Percentiles rank a stretch among this genome's conserved stretches.
Evolutionary conservation across 2,113 vertebrate genomes (phyloP).

Genomic region (Choloepus hoffmanni): DNA sequence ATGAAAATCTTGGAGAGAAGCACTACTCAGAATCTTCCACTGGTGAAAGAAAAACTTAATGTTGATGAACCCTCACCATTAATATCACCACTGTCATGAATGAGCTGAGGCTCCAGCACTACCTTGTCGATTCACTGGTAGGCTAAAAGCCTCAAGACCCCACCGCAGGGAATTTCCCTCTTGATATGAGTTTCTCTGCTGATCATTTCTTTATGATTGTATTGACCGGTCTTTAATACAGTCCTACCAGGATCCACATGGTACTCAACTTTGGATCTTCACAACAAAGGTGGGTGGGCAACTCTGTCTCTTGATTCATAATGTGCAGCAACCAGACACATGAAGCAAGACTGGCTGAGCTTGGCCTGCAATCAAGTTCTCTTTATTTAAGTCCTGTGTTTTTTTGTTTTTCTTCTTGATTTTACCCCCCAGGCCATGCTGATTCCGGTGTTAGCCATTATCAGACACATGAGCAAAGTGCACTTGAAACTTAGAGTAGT

Average conservation of each 20-base stretch:
- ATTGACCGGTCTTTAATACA: not conserved
- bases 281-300: not conserved
- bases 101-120: not conserved
- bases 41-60: not conserved
- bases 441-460: not conserved
- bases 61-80: not conserved
- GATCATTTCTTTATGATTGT: not conserved
- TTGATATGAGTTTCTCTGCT: not conserved
- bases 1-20: not conserved
- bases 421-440: not conserved
- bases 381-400: not conserved
- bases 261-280: slow-evolving; percentile 5
- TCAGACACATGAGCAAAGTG: not conserved
- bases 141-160: not conserved
- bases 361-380: not conserved
- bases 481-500: slow-evolving; percentile 1
- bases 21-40: not conserved
- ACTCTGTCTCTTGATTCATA: not conserved
- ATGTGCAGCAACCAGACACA: not conserved
- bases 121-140: not conserved
- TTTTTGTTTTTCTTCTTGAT: not conserved
- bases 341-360: not conserved
- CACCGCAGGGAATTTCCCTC: not conserved
- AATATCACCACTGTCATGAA: too few species aligned
- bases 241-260: not conserved